Evolutionary conservation across 2,888 invertebrate genomes (phyloP).

Genomic region (Melanchra persicariae): DNA sequence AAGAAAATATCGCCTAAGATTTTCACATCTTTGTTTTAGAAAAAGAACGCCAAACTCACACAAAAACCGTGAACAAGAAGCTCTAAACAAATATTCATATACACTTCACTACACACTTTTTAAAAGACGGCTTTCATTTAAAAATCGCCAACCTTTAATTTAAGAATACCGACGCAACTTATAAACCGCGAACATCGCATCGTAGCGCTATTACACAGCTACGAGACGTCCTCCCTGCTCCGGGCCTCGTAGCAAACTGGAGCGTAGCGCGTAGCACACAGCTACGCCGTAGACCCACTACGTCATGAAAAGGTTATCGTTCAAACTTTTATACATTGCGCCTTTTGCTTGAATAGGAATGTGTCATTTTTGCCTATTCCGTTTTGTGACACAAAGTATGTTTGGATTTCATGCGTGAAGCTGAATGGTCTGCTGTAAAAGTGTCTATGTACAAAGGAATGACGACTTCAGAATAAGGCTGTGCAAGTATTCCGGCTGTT

Average conservation of each 20-base stretch:
- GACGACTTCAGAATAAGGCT: conserved; percentile 57
- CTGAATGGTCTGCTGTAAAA: conserved; percentile 69
- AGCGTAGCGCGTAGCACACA: conserved; percentile 76
- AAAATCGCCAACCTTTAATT: conserved; percentile 48
- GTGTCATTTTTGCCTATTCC: conserved; percentile 84
- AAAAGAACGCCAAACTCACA: conserved; percentile 44
- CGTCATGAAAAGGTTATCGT: conserved; percentile 86
- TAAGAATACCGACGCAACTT: conserved; percentile 55
- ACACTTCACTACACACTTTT: conserved; percentile 58
- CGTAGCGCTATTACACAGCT: conserved; percentile 38
- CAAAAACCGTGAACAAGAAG: conserved; percentile 23
- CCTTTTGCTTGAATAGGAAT: conserved; percentile 87
- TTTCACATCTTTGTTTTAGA: conserved; percentile 21
- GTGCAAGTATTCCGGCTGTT: conserved; percentile 44
- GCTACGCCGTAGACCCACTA: conserved; percentile 74
- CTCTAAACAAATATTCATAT: conserved; percentile 69
- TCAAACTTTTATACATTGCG: conserved; percentile 86
- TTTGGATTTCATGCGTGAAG: conserved; percentile 78
- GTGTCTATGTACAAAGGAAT: conserved; percentile 60
- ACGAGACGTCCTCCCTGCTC: conserved; percentile 74
- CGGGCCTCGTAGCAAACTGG: conserved; percentile 83
- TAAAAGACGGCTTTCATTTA: conserved; percentile 37
- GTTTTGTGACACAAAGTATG: conserved; percentile 83
- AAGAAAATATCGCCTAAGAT: conserved; percentile 34
- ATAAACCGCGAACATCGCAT: conserved; percentile 49